Conservation (phyloP, 2,888 invertebrate species). For the Temnothorax ravouxi region DNA sequence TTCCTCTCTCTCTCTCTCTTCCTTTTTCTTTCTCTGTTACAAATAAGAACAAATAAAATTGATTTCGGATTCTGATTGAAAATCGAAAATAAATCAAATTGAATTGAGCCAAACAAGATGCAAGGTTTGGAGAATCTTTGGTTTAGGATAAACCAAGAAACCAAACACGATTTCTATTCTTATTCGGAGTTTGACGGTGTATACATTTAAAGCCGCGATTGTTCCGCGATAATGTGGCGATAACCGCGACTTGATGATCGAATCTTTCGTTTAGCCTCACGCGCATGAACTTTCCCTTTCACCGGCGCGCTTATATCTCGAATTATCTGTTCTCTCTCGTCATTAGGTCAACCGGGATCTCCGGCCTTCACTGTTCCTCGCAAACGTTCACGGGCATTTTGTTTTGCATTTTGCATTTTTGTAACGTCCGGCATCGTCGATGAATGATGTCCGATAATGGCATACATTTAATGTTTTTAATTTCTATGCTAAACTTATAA, state of each 20-base stretch:
- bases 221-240: background rate
- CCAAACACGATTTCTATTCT: slow-evolving; percentile 6
- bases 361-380: background rate
- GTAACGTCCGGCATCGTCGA: slow-evolving; percentile 4
- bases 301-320: slow-evolving; percentile 52
- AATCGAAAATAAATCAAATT: background rate
- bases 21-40: background rate
- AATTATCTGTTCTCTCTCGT: slow-evolving; percentile 58
- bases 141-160: background rate
- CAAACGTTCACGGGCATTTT: slow-evolving; percentile 59
- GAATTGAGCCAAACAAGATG: background rate
- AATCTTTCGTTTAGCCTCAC: slow-evolving; percentile 50
- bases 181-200: background rate
- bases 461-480: background rate
- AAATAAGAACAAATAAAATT: background rate
- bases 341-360: slow-evolving; percentile 18
- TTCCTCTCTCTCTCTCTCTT: background rate
- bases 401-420: slow-evolving; percentile 66
- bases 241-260: slow-evolving; percentile 1
- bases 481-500: too few relatives aligned
- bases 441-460: background rate
- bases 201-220: background rate
- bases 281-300: slow-evolving; percentile 70
- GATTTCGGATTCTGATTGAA: background rate
- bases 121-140: background rate